Evolutionary conservation across 2,888 invertebrate species (phyloP).

Genomic region (Apotomis betuletana): DNA sequence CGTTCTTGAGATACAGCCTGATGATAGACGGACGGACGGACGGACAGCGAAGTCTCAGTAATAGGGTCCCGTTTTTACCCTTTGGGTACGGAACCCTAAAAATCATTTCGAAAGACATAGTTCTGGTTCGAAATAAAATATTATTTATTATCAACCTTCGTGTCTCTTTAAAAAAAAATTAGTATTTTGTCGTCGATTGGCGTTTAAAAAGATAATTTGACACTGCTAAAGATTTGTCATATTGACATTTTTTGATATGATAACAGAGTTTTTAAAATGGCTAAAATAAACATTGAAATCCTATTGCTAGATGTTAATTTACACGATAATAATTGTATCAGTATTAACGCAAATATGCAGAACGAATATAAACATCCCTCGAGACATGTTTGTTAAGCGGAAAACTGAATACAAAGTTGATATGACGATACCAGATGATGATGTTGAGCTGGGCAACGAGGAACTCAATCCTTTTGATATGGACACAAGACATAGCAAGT

Average conservation of each 20-base stretch:
- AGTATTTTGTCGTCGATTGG: not conserved
- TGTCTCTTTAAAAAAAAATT: not conserved
- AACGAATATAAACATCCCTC: slow-evolving; percentile 49
- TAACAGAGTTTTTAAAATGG: slow-evolving; percentile 29
- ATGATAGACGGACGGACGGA: too few relatives aligned
- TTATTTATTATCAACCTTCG: not conserved
- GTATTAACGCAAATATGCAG: slow-evolving; percentile 42
- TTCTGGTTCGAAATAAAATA: too few relatives aligned
- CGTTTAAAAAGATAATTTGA: slow-evolving; percentile 8
- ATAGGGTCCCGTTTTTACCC: too few relatives aligned
- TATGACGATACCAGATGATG: slow-evolving; percentile 52
- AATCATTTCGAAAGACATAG: too few relatives aligned
- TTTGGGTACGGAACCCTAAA: too few relatives aligned
- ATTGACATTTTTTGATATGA: slow-evolving; percentile 11
- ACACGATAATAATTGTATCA: slow-evolving; percentile 46
- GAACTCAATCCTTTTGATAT: slow-evolving; percentile 46
- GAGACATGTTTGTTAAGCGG: slow-evolving; percentile 51
- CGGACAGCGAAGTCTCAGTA: too few relatives aligned
- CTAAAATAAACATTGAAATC: slow-evolving; percentile 18
- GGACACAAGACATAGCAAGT: slow-evolving; percentile 51
- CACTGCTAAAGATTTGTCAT: slow-evolving; percentile 26
- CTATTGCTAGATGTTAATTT: slow-evolving; percentile 43
- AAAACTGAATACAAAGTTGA: slow-evolving; percentile 57
- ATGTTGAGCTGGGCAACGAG: slow-evolving; percentile 56
- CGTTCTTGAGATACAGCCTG: too few relatives aligned